phyloP scores from a whole-genome alignment of 2,113 vertebrate genomes.

The Hiodon alosoides region DNA sequence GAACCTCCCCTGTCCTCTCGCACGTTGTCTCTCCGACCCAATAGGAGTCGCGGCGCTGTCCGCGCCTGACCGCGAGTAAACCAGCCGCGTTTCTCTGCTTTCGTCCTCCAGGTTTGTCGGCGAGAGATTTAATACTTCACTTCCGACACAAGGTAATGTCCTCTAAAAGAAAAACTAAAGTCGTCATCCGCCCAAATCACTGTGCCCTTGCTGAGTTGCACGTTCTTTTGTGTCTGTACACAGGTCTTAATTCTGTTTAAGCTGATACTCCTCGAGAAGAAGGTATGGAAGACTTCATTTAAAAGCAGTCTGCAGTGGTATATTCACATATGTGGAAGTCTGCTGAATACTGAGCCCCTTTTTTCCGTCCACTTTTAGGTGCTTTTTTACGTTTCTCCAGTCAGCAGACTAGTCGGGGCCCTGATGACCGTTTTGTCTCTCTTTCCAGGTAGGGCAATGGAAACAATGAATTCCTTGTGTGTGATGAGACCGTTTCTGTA shows the following conservation, averaged over 20 bases:
- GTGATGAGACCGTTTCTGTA: too few species aligned
- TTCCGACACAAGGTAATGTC: slow-evolving; percentile 88
- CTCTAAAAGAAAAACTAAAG: neutral
- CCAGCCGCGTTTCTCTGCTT: neutral
- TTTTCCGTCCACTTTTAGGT: slow-evolving; percentile 56
- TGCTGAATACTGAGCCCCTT: too few species aligned
- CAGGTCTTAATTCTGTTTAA: slow-evolving; percentile 95
- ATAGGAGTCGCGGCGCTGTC: too few species aligned
- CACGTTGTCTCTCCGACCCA: too few species aligned
- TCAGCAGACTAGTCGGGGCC: slow-evolving; percentile 84
- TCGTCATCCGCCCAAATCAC: neutral
- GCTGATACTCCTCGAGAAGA: slow-evolving; percentile 94
- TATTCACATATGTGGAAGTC: too few species aligned
- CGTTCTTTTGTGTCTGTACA: slow-evolving; percentile 7
- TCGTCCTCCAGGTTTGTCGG: slow-evolving; percentile 75
- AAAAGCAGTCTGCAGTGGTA: too few species aligned
- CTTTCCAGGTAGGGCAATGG: slow-evolving; percentile 80
- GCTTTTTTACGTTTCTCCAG: slow-evolving; percentile 91
- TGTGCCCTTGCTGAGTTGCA: too few species aligned
- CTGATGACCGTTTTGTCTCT: slow-evolving; percentile 92
- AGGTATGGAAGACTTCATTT: slow-evolving; percentile 58
- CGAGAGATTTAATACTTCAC: slow-evolving; percentile 92
- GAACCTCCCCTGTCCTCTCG: slow-evolving; percentile 17
- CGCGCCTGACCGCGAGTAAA: too few species aligned
- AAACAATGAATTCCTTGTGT: too few species aligned